These are phyloP conservation scores for Pseudorhombus dupliciocellatus DNA, from an alignment of 2,113 vertebrate species.

Conservation along the genomic window DNA sequence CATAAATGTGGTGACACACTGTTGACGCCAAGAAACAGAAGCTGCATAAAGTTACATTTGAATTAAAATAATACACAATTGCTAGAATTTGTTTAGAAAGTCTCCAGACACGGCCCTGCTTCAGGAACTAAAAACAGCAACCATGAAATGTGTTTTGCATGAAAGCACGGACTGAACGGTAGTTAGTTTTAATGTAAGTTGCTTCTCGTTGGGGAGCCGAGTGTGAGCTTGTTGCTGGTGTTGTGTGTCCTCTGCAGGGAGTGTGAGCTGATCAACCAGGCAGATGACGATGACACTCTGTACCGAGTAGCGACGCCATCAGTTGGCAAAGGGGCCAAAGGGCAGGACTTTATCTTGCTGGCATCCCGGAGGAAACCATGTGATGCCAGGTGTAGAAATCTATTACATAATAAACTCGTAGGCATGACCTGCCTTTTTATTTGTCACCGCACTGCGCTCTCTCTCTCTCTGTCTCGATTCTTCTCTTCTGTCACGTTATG, in stretches of 20 bases:
- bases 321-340: constrained; percentile 80
- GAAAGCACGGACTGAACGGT: too few relatives aligned
- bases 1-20: too few relatives aligned
- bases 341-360: constrained; percentile 91
- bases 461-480: constrained; percentile 11
- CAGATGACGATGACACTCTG: constrained; percentile 89
- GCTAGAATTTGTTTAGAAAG: too few relatives aligned
- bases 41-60: background rate
- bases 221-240: background rate
- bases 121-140: too few relatives aligned
- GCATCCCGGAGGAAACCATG: constrained; percentile 90
- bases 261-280: constrained; percentile 87
- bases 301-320: constrained; percentile 87
- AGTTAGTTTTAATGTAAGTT: too few relatives aligned
- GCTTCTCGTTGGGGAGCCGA: too few relatives aligned
- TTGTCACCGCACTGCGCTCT: background rate
- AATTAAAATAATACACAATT: background rate
- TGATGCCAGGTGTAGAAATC: constrained; percentile 81
- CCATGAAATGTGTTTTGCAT: background rate
- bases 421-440: background rate
- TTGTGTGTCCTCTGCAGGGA: constrained; percentile 73
- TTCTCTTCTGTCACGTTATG: background rate
- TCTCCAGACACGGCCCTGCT: too few relatives aligned
- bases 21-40: too few relatives aligned
- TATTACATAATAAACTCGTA: background rate